A percentile compares a stretch with the other conserved stretches of the same genome.
phyloP scores from a whole-genome alignment of 2,113 vertebrate species.

The Naja naja region DNA sequence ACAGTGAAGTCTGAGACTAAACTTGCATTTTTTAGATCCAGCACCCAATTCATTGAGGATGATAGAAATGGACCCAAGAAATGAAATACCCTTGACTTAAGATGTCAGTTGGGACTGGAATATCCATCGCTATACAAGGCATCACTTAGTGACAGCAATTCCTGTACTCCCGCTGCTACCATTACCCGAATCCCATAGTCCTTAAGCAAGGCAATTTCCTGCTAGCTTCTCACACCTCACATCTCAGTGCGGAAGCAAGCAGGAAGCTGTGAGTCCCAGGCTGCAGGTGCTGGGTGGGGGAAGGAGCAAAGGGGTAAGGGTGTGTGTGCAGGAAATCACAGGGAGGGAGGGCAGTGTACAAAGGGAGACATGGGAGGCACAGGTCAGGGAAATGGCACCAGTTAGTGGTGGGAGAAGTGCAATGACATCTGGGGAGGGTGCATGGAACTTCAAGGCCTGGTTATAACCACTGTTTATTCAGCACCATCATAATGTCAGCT shows the following conservation, averaged over 20 bases:
- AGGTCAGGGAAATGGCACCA: not conserved
- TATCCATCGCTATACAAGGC: not conserved
- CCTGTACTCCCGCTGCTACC: not conserved
- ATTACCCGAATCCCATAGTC: not conserved
- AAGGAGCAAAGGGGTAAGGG: not conserved
- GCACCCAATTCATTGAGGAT: not conserved
- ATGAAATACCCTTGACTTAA: not conserved
- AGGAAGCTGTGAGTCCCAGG: not conserved
- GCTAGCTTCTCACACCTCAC: not conserved
- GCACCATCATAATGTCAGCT: not conserved
- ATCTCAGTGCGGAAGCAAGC: not conserved
- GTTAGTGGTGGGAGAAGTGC: not conserved
- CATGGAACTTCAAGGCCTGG: not conserved
- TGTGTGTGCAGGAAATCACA: not conserved
- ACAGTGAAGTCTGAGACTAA: not conserved
- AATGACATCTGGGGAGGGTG: not conserved
- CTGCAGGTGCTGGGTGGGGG: not conserved
- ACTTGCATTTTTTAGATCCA: not conserved
- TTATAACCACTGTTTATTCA: not conserved
- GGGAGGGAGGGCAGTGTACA: not conserved
- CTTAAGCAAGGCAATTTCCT: not conserved
- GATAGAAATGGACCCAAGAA: not conserved
- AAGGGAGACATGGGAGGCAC: not conserved
- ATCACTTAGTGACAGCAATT: not conserved
- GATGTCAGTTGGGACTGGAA: not conserved